Percentiles rank a stretch among this genome's conserved stretches.
Evolutionary conservation across 2,888 invertebrate genomes (phyloP).

Genomic region (Chalcosyrphus nemorum): DNA sequence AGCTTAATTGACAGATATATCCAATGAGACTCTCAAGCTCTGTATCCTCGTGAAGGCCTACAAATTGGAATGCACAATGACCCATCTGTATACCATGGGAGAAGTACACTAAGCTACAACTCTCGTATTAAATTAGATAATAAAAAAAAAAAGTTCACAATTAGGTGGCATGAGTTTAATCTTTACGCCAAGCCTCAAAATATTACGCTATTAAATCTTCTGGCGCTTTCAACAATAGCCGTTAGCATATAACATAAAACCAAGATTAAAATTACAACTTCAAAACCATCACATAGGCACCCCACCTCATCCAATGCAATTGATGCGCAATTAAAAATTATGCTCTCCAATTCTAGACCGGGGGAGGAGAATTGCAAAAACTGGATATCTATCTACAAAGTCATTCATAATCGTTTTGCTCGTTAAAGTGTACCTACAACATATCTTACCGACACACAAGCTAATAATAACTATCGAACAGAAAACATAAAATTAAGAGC

Average conservation of each 20-base stretch:
- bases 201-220: neutral
- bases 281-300: constrained; percentile 19
- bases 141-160: constrained; percentile 1
- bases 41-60: too few species aligned
- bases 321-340: constrained; percentile 57
- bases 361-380: constrained; percentile 21
- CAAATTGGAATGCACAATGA: too few species aligned
- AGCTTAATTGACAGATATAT: too few species aligned
- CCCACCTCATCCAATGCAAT: constrained; percentile 8
- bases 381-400: constrained; percentile 65
- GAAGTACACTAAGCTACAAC: too few species aligned
- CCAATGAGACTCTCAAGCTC: too few species aligned
- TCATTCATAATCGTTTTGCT: constrained; percentile 65
- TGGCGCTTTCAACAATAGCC: constrained; percentile 10
- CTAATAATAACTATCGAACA: constrained; percentile 54
- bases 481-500: constrained; percentile 59
- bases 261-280: constrained; percentile 32
- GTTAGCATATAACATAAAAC: neutral
- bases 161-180: neutral
- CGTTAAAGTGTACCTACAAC: constrained; percentile 60
- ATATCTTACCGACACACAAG: constrained; percentile 58
- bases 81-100: too few species aligned
- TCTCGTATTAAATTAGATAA: too few species aligned
- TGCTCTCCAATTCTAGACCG: constrained; percentile 27
- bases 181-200: neutral